Evolutionary conservation across 2,888 invertebrate genomes (phyloP), one percentile per base, ranked within the genome.

Genomic region (Xylocampa areola): DNA sequence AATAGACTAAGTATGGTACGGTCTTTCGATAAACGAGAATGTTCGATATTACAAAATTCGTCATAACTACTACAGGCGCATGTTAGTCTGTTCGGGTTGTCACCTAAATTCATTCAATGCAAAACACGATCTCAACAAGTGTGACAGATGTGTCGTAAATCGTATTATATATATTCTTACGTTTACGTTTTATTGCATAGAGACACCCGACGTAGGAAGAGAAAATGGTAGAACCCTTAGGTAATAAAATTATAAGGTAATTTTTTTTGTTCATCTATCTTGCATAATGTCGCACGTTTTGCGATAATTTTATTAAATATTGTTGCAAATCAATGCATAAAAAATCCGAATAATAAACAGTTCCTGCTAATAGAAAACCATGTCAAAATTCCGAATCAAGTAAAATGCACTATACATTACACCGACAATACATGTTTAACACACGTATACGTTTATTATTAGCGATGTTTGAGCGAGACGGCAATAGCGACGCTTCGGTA

Each of bases 391-490:
- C 75, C 67, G 76, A 76, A 73, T 80, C 72, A 61, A 80, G 78
- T 85, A 82, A 80, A 81, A 85, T 84, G 79, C 79, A 78, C 64
- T 81, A 82, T 83, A 84, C 83, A 83, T 73, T 64, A 68, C 48
- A 67, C 48, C 63, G 52, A 65, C 62, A 57, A 63, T 49, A 68
- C 63, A 74, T 54, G 52, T 65, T 74, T 68, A 73, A 67, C 71
- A 71, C 68, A 75, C 72, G 71, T 57, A 67, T 54, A 73, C 70
- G 81, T 84, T 88, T 92, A 92, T 91, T 90, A 91, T 87, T 92
- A 92, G 91, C 79, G 60, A 13, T 54, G 69, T 19, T 21, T 27
- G 86, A 88, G 77, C 30, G 87, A 80, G 91, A 90, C 55, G 39
- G 81, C 57, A 45, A 72, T 54, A 80, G 59, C 32, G 77, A 77